These are phyloP conservation scores for Eupeodes latifasciatus DNA, from an alignment of 2,888 invertebrate genomes.

Conservation along the genomic window DNA sequence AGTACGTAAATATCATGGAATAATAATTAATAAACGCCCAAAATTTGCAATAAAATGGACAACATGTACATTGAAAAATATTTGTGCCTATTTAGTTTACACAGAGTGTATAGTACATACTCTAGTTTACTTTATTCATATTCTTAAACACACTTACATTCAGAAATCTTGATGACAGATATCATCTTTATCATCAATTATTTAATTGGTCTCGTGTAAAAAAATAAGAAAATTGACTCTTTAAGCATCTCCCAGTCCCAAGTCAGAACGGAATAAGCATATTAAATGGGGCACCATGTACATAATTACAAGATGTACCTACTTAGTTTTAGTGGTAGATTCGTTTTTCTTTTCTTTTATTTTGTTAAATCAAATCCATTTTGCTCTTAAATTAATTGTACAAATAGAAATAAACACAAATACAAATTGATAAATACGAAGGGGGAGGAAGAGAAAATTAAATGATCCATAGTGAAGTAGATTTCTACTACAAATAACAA, in stretches of 20 bases:
- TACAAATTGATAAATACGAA: neutral
- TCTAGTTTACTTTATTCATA: neutral
- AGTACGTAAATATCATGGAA: too few species aligned
- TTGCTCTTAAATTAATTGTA: constrained; percentile 31
- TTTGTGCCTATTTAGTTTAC: too few species aligned
- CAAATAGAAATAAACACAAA: constrained; percentile 22
- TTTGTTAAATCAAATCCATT: constrained; percentile 4
- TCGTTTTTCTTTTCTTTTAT: too few species aligned
- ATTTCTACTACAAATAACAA: neutral
- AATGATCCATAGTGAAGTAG: neutral
- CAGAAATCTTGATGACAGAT: constrained; percentile 20
- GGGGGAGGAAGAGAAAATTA: neutral
- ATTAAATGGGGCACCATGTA: neutral
- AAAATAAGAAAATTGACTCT: constrained; percentile 4
- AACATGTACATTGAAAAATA: too few species aligned
- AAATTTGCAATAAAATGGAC: too few species aligned
- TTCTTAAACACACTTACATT: neutral
- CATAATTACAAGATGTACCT: neutral
- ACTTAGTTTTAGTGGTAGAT: neutral
- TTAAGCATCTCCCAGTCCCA: neutral
- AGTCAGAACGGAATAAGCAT: neutral
- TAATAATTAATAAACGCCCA: too few species aligned
- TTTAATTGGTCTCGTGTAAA: constrained; percentile 44
- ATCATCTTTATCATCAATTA: constrained; percentile 26
- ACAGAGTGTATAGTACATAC: too few species aligned